Evolutionary conservation across 2,888 invertebrate species (phyloP).

Genomic region (Arrhopalites spinosus): DNA sequence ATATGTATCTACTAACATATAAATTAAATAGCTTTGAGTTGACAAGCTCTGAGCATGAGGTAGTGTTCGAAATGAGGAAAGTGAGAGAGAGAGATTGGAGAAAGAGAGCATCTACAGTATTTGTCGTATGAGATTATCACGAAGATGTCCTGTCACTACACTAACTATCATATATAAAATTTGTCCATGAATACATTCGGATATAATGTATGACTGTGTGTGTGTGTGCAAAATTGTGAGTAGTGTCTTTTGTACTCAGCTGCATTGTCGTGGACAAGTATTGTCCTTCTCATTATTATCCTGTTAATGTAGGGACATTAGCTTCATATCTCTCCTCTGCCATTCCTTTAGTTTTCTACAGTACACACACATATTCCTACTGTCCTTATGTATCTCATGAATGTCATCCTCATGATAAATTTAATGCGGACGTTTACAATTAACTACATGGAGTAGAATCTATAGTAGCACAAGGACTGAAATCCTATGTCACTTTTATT

Average conservation of each 20-base stretch:
- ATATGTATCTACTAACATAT: not conserved
- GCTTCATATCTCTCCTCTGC: not conserved
- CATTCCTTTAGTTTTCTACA: too few species aligned
- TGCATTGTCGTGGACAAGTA: conserved; percentile 3
- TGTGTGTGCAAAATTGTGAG: not conserved
- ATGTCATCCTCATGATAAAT: conserved; percentile 21
- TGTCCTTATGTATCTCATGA: too few species aligned
- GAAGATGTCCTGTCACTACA: conserved; percentile 7
- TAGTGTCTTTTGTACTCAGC: not conserved
- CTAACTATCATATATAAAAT: not conserved
- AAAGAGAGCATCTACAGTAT: not conserved
- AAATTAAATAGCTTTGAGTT: too few species aligned
- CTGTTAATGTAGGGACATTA: conserved; percentile 17
- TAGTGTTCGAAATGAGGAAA: not conserved
- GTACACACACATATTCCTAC: too few species aligned
- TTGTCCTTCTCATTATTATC: conserved; percentile 25
- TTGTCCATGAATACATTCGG: not conserved
- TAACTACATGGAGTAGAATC: conserved; percentile 14
- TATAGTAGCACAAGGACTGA: too few species aligned
- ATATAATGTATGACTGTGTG: not conserved
- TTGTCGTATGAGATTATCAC: conserved; percentile 10
- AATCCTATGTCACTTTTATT: not conserved
- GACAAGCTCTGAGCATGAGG: not conserved
- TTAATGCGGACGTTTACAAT: conserved; percentile 32
- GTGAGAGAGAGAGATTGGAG: not conserved